Evolutionary conservation across 2,888 invertebrate species (phyloP).

Genomic region (Campopleginae sp.): DNA sequence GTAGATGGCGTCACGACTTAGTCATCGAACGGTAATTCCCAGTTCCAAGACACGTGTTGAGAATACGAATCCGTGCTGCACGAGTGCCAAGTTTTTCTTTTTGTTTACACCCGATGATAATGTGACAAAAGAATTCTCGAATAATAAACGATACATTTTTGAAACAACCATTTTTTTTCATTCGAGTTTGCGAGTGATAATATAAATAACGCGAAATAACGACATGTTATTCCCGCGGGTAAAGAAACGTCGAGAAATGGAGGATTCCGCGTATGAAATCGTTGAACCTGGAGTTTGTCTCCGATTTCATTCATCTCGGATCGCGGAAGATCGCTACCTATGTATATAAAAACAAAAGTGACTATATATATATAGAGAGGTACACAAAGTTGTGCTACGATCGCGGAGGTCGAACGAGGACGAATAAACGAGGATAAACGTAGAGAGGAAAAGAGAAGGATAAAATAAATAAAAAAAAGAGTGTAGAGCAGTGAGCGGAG

Average conservation of each 20-base stretch:
- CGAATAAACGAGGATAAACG: conserved; percentile 21
- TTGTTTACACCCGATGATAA: neutral
- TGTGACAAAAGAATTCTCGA: neutral
- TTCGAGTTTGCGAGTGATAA: neutral
- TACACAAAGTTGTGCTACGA: conserved; percentile 9
- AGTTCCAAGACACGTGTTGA: neutral
- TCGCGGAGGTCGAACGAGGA: conserved; percentile 21
- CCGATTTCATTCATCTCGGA: conserved; percentile 29
- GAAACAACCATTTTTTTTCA: neutral
- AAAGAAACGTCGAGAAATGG: neutral
- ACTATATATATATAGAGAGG: neutral
- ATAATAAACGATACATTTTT: neutral
- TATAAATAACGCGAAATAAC: neutral
- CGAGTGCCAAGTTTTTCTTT: neutral
- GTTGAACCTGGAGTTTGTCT: conserved; percentile 13
- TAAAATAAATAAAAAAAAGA: conserved; percentile 19
- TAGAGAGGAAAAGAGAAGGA: conserved; percentile 17
- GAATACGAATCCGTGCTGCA: neutral
- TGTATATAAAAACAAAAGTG: conserved; percentile 25
- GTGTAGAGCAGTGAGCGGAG: conserved; percentile 35
- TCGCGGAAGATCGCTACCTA: conserved; percentile 7
- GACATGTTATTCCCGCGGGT: neutral
- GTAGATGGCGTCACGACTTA: conserved; percentile 17
- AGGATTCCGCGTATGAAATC: neutral
- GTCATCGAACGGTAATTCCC: conserved; percentile 22